These are phyloP conservation scores for Esox niger DNA, from an alignment of 2,113 vertebrate genomes.

Conservation along the genomic window DNA sequence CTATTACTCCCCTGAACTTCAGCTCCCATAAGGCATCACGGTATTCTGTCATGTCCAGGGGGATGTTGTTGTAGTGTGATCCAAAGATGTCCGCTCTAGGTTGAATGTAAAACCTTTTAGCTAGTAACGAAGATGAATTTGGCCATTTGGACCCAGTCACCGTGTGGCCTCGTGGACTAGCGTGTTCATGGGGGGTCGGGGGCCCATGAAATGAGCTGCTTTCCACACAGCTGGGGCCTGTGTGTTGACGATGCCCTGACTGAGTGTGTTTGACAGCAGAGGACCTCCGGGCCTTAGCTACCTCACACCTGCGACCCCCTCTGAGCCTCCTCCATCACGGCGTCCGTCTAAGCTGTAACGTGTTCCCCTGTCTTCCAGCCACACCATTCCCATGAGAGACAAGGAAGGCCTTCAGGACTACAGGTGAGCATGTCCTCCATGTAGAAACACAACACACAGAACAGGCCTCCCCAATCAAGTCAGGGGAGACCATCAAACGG, in stretches of 20 bases:
- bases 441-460: too few species aligned
- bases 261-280: slow-evolving; percentile 13
- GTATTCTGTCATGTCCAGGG: neutral
- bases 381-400: slow-evolving; percentile 91
- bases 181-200: slow-evolving; percentile 16
- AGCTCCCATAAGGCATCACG: neutral
- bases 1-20: too few species aligned
- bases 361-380: slow-evolving; percentile 64
- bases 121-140: neutral
- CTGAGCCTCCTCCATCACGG: too few species aligned
- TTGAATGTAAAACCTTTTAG: neutral
- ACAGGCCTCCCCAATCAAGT: too few species aligned
- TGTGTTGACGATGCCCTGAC: neutral
- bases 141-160: neutral
- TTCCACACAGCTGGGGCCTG: slow-evolving; percentile 49
- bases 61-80: neutral
- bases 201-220: slow-evolving; percentile 36
- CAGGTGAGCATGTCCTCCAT: slow-evolving; percentile 73
- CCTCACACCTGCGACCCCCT: slow-evolving; percentile 1
- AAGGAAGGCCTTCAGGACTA: slow-evolving; percentile 98
- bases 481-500: too few species aligned
- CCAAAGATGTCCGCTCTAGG: neutral
- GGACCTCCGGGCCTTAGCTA: neutral
- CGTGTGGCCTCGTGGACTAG: neutral
- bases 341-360: too few species aligned